These are phyloP conservation scores for Cacatua alba DNA, from an alignment of 2,113 vertebrate genomes.

Conservation along the genomic window DNA sequence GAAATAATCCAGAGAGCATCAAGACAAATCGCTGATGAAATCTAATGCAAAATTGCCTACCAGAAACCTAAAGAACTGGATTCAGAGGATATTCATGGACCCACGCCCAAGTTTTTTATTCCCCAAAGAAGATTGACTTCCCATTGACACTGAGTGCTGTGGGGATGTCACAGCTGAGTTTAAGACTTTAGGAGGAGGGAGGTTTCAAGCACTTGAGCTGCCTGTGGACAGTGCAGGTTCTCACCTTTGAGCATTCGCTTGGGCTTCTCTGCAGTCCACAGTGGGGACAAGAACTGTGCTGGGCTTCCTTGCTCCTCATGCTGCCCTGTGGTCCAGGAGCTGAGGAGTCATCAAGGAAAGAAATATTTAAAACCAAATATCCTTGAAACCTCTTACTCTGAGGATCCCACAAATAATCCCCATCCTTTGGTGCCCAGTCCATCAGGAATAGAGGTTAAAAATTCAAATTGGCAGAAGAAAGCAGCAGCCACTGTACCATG, in stretches of 20 bases:
- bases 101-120: neutral
- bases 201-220: neutral
- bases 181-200: neutral
- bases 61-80: neutral
- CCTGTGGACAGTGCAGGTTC: neutral
- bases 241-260: neutral
- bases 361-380: neutral
- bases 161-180: neutral
- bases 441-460: neutral
- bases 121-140: neutral
- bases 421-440: neutral
- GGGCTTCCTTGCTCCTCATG: neutral
- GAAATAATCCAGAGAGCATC: neutral
- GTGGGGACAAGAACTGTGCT: accelerated
- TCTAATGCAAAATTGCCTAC: neutral
- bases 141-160: neutral
- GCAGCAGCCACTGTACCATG: accelerated
- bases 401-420: neutral
- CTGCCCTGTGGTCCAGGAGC: neutral
- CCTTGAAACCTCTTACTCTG: neutral
- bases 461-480: neutral
- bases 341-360: neutral
- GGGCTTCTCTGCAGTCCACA: neutral
- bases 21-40: neutral
- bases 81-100: neutral